phyloP scores from a whole-genome alignment of 2,113 vertebrate genomes.

The Gymnocephalus cernua region DNA sequence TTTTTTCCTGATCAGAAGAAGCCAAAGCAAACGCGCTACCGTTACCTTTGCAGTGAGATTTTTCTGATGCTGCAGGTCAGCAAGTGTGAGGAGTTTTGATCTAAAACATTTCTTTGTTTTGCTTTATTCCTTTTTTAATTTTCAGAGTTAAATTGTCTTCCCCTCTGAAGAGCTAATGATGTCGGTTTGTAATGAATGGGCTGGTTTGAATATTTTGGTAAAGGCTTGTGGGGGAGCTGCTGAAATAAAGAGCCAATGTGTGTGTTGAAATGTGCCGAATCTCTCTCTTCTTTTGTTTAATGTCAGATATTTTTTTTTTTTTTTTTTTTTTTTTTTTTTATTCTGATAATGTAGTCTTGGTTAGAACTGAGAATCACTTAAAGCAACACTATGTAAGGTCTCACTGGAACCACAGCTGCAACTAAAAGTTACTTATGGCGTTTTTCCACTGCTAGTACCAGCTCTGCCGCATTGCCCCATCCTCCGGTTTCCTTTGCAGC shows the following conservation, averaged over 20 bases:
- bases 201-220: constrained; percentile 48
- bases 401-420: too few species aligned
- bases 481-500: too few species aligned
- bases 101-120: constrained; percentile 35
- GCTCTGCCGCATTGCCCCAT: too few species aligned
- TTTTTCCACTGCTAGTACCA: too few species aligned
- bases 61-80: constrained; percentile 80
- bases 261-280: constrained; percentile 23
- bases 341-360: neutral
- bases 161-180: constrained; percentile 25
- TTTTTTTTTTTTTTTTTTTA: neutral
- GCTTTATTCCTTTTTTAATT: constrained; percentile 22
- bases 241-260: constrained; percentile 74
- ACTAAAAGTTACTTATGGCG: too few species aligned
- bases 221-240: constrained; percentile 54
- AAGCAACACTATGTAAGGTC: too few species aligned
- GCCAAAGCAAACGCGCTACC: constrained; percentile 71
- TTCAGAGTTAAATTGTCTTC: constrained; percentile 12
- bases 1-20: constrained; percentile 23
- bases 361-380: neutral
- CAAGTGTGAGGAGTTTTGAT: constrained; percentile 38
- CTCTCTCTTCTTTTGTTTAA: too few species aligned
- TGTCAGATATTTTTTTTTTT: too few species aligned
- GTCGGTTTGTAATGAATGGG: neutral
- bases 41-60: constrained; percentile 67